phyloP scores from a whole-genome alignment of 1,140 invertebrate genomes.

The Drosophila bocki region DNA sequence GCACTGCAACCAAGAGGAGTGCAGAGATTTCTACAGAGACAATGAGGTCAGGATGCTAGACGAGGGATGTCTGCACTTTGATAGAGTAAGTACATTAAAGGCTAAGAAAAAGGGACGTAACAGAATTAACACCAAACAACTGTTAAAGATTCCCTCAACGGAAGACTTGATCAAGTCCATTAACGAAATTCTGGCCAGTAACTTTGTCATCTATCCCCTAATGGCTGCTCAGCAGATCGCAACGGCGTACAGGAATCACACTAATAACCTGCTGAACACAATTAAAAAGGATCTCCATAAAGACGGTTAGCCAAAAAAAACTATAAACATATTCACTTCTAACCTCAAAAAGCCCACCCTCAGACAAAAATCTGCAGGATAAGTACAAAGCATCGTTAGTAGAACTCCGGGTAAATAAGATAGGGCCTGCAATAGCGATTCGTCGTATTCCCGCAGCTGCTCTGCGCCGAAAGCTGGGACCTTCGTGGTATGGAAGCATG shows the following conservation, averaged over 20 bases:
- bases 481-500: not conserved
- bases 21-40: constrained; percentile 13
- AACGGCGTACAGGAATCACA: not conserved
- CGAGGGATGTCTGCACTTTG: constrained; percentile 32
- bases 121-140: no score
- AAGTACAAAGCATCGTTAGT: not conserved
- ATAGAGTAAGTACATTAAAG: constrained; percentile 10
- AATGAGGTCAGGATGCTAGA: constrained; percentile 20
- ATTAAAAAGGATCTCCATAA: not conserved
- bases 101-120: not conserved
- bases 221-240: not conserved
- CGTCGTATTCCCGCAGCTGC: not conserved
- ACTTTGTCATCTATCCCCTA: not conserved
- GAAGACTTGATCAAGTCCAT: not conserved
- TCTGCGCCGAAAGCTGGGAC: constrained; percentile 7
- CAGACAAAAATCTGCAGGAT: no score
- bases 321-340: not conserved
- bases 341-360: no score
- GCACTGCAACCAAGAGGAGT: constrained; percentile 3
- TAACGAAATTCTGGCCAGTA: not conserved
- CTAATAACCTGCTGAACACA: not conserved
- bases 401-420: not conserved
- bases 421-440: no score
- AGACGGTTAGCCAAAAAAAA: not conserved
- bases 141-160: constrained; percentile 10